Evolutionary conservation across 2,113 vertebrate species (phyloP).

Genomic region (Menura novaehollandiae): DNA sequence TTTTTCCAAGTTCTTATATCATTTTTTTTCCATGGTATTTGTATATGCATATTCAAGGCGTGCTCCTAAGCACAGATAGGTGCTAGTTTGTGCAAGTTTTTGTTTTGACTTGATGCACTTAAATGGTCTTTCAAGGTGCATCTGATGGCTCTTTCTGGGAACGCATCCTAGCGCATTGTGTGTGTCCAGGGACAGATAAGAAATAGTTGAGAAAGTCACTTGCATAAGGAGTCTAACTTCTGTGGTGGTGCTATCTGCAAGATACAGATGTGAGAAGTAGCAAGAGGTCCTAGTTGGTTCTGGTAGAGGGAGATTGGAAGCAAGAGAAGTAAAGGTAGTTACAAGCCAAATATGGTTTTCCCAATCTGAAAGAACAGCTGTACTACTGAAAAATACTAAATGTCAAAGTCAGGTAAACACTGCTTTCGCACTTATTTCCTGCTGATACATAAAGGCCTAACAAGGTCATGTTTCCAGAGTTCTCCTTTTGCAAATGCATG

Average conservation of each 20-base stretch:
- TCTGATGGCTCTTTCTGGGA: neutral
- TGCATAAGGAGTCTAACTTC: neutral
- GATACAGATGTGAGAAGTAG: neutral
- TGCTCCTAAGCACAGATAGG: neutral
- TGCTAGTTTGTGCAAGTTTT: neutral
- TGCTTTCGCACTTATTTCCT: neutral
- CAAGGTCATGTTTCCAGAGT: neutral
- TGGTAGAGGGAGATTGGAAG: neutral
- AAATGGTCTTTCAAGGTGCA: neutral
- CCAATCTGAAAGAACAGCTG: neutral
- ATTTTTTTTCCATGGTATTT: neutral
- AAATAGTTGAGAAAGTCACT: neutral
- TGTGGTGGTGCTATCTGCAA: neutral
- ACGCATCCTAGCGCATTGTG: neutral
- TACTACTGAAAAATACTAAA: neutral
- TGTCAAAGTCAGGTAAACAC: neutral
- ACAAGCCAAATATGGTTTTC: neutral
- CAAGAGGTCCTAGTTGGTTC: neutral
- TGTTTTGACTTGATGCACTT: neutral
- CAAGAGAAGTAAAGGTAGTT: neutral
- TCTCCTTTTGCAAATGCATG: fast-evolving
- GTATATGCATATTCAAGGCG: fast-evolving
- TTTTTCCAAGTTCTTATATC: neutral
- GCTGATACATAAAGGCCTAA: neutral
- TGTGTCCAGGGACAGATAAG: neutral